Evolutionary conservation across 1,140 invertebrate genomes (phyloP).

Genomic region (Eupeodes corollae): DNA sequence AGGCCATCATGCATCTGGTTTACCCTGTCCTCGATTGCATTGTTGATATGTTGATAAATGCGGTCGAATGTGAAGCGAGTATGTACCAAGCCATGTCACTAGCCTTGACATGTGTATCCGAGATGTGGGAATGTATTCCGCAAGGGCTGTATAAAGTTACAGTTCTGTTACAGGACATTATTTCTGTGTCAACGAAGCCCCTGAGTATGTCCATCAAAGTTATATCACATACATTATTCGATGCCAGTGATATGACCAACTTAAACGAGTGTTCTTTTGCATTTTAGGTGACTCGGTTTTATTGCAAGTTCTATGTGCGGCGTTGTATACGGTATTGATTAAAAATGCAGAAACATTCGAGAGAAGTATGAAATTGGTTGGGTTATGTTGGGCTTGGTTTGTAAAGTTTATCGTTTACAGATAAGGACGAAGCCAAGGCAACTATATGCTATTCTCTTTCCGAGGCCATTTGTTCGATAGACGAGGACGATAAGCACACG

Average conservation of each 20-base stretch:
- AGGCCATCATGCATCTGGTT: slow-evolving; percentile 51
- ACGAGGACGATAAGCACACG: slow-evolving; percentile 62
- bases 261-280: not conserved
- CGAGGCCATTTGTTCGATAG: slow-evolving; percentile 64
- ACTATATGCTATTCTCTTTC: slow-evolving; percentile 47
- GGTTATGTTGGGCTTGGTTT: not conserved
- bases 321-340: slow-evolving; percentile 46
- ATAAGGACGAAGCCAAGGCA: slow-evolving; percentile 18
- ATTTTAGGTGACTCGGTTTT: slow-evolving; percentile 49
- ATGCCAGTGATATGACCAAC: not conserved
- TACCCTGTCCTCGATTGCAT: slow-evolving; percentile 49
- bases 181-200: slow-evolving; percentile 53
- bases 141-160: slow-evolving; percentile 43
- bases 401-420: slow-evolving; percentile 4
- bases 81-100: slow-evolving; percentile 66
- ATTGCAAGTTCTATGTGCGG: slow-evolving; percentile 51
- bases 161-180: slow-evolving; percentile 46
- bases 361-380: slow-evolving; percentile 15
- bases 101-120: slow-evolving; percentile 52
- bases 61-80: slow-evolving; percentile 55
- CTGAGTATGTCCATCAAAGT: slow-evolving; percentile 28
- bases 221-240: not conserved
- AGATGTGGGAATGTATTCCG: slow-evolving; percentile 52
- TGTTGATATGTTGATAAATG: slow-evolving; percentile 47
- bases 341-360: slow-evolving; percentile 39